These are phyloP conservation scores for Drosophila sp. DNA, from an alignment of 1,140 invertebrate genomes.

Conservation along the genomic window DNA sequence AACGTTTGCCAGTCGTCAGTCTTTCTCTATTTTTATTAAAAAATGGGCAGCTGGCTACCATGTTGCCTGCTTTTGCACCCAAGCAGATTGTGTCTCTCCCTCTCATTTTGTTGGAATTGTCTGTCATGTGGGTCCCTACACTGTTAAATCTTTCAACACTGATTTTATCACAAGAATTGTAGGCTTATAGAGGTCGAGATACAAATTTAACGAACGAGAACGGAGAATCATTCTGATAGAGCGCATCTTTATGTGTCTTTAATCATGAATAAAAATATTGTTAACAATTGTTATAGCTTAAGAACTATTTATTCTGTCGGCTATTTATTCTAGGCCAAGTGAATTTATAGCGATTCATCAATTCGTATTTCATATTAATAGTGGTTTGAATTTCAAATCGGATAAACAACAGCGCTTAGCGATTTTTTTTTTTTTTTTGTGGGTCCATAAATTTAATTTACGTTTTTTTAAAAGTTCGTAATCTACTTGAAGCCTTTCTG, in stretches of 20 bases:
- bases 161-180: not conserved
- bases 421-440: too few species aligned
- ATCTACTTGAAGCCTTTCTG: too few species aligned
- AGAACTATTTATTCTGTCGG: too few species aligned
- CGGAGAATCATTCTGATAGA: not conserved
- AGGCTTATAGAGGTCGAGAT: not conserved
- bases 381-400: too few species aligned
- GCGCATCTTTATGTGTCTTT: too few species aligned
- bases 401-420: too few species aligned
- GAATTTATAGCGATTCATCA: too few species aligned
- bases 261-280: not conserved
- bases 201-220: not conserved
- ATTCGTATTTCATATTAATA: too few species aligned
- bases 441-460: too few species aligned
- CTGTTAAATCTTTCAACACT: not conserved
- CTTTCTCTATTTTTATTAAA: constrained; percentile 70
- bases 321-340: too few species aligned
- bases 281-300: too few species aligned
- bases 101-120: constrained; percentile 42
- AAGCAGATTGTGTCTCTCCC: constrained; percentile 70
- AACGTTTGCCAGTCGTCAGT: constrained; percentile 62
- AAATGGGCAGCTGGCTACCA: constrained; percentile 56
- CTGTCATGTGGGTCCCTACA: constrained; percentile 53
- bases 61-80: constrained; percentile 35
- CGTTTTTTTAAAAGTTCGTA: too few species aligned